Percentiles rank a stretch among this genome's conserved stretches.
Evolutionary conservation across 2,113 vertebrate species (phyloP).

Genomic region (Prionailurus bengalensis): DNA sequence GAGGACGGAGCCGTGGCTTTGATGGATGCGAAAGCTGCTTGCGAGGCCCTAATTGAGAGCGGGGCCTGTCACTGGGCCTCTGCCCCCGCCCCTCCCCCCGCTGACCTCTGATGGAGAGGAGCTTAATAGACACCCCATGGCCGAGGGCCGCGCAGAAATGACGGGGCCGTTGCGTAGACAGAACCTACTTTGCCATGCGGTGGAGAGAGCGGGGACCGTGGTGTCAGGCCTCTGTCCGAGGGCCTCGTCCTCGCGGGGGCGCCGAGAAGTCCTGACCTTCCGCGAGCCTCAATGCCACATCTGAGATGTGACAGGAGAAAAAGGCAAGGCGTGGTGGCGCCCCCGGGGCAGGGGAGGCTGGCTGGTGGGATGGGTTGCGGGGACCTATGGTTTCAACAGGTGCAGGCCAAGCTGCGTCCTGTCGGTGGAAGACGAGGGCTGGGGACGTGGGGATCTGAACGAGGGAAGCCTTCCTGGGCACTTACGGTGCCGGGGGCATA

Average conservation of each 20-base stretch:
- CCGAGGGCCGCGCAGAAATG: not conserved
- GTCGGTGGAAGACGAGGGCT: accelerated
- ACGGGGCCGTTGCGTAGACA: accelerated
- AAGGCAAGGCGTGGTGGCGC: not conserved
- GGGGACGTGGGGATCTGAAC: accelerated
- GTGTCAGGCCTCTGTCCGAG: accelerated
- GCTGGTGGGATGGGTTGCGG: too few species aligned
- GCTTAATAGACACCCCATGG: not conserved
- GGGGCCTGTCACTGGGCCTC: not conserved
- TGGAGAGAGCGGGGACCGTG: not conserved
- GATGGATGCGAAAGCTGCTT: not conserved
- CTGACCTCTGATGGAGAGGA: not conserved
- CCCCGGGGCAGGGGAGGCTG: not conserved
- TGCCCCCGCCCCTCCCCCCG: not conserved
- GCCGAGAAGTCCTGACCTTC: not conserved
- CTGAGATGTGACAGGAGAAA: not conserved
- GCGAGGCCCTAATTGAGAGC: not conserved
- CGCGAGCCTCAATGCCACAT: not conserved
- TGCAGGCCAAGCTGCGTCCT: not conserved
- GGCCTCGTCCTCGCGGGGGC: accelerated
- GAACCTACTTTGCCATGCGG: not conserved
- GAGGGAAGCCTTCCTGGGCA: accelerated
- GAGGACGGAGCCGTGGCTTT: not conserved
- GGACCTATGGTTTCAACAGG: not conserved
- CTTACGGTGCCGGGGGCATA: accelerated